Evolutionary conservation across 1,140 invertebrate species (phyloP).

Genomic region (Calliopsis andreniformis): DNA sequence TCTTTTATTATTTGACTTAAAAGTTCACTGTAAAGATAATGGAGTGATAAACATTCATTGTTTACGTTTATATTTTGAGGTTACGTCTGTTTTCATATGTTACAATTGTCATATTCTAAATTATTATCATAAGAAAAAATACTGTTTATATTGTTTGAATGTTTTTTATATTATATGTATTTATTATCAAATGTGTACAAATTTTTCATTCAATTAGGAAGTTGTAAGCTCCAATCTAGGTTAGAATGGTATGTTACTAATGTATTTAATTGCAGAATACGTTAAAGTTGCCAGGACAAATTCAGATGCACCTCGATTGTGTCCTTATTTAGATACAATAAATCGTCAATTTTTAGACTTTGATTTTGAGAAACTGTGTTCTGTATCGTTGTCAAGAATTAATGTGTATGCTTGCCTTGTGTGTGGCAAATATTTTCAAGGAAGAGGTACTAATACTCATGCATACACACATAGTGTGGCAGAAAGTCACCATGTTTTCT

Average conservation of each 20-base stretch:
- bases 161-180: not conserved
- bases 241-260: not conserved
- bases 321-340: slow-evolving; percentile 98
- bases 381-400: slow-evolving; percentile 97
- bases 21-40: slow-evolving; percentile 1
- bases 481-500: slow-evolving; percentile 98
- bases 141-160: not conserved
- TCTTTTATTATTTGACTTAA: slow-evolving; percentile 2
- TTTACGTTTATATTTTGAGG: slow-evolving; percentile 51
- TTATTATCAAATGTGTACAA: not conserved
- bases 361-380: slow-evolving; percentile 99
- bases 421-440: slow-evolving; percentile 99
- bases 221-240: slow-evolving; percentile 12
- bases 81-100: slow-evolving; percentile 19
- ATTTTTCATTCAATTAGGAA: not conserved
- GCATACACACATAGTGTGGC: slow-evolving; percentile 99
- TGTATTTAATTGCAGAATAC: slow-evolving; percentile 41
- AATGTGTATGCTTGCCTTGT: slow-evolving; percentile 99
- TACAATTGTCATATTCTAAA: not conserved
- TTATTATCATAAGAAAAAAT: not conserved
- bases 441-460: slow-evolving; percentile 98
- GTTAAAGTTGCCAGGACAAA: slow-evolving; percentile 41
- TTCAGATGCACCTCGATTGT: slow-evolving; percentile 81
- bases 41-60: not conserved
- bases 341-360: slow-evolving; percentile 99